Evolutionary conservation across 1,140 invertebrate species (phyloP).

Genomic region (Epicauta chinensis): DNA sequence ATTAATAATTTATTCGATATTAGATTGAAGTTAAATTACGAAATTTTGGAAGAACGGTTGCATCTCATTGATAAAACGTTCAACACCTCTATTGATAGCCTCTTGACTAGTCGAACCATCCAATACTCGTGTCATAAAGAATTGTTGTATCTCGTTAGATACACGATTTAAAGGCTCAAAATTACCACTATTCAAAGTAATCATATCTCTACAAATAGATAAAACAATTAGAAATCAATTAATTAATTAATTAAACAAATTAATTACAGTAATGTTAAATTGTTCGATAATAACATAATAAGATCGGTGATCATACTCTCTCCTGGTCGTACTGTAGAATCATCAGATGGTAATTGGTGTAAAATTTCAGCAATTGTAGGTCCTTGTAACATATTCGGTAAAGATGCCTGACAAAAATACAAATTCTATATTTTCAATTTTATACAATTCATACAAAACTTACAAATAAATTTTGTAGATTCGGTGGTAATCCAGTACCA

Average conservation of each 20-base stretch:
- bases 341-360: conserved; percentile 37
- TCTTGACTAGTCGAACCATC: conserved; percentile 37
- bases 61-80: conserved; percentile 35
- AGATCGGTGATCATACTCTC: conserved; percentile 45
- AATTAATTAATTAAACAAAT: neutral
- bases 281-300: conserved; percentile 40
- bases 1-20: neutral
- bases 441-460: no score
- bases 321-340: conserved; percentile 36
- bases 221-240: neutral
- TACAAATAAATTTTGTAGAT: no score
- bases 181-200: conserved; percentile 28
- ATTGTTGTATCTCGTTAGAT: conserved; percentile 42
- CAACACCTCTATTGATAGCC: conserved; percentile 32
- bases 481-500: no score
- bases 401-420: neutral
- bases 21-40: conserved; percentile 25
- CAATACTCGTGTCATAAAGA: conserved; percentile 44
- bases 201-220: conserved; percentile 31
- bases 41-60: conserved; percentile 35
- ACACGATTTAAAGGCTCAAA: conserved; percentile 35
- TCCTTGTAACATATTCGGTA: conserved; percentile 17
- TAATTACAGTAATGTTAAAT: conserved; percentile 34
- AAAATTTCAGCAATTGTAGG: conserved; percentile 46
- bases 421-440: no score